Base-by-base conservation (phyloP, 1,140 invertebrate genomes). In the Bombus soroeensis region DNA sequence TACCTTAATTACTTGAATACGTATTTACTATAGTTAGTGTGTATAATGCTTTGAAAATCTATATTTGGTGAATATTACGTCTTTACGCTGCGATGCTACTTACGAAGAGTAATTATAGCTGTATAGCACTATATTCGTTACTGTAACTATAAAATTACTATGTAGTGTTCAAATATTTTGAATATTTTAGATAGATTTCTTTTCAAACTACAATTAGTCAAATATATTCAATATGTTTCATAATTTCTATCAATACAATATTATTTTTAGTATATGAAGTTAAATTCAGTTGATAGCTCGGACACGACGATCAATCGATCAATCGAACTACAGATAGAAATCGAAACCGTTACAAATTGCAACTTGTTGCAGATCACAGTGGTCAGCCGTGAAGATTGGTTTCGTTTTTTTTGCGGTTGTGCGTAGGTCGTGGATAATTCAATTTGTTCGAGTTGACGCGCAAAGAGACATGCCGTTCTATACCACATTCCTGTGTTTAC, bases 381-480 rank as follows among this genome's bases (percentile, higher is more conserved):
- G 73, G 43, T 75, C 34, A 37, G 6, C 25, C 32, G 73, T 12
- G 76, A 64, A 78, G 62, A 66, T 32, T 78, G 88, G 74, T 88
- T 73, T 43, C 37, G 28, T 81, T 79, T 72, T 34, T 83, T 37
- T 68, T 76, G 86, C 62, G 88, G 71, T 89, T 81, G 59, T 47
- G 72, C 78, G 39, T 70, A 43, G 3, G 5, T 66, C 62, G 43
- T 57, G 41, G 28, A 73, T n/a, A 34, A 83, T 62, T 76, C 79
- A 87, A 88, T 88, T 83, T 78, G 39, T 68, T 84, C 32, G 64
- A 88, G 34, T 66, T 71, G 86, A 76, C 77, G 75, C 66, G 81
- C 76, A 77, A 64, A 72, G 59, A 80, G 83, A 80, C 83, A 84
- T 85, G 59, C 18, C 75, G 59, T 64, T n/a, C 59, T 66, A 64